Base-by-base conservation (phyloP, 2,797 vertebrate species). In the Acanthurus tractus region DNA sequence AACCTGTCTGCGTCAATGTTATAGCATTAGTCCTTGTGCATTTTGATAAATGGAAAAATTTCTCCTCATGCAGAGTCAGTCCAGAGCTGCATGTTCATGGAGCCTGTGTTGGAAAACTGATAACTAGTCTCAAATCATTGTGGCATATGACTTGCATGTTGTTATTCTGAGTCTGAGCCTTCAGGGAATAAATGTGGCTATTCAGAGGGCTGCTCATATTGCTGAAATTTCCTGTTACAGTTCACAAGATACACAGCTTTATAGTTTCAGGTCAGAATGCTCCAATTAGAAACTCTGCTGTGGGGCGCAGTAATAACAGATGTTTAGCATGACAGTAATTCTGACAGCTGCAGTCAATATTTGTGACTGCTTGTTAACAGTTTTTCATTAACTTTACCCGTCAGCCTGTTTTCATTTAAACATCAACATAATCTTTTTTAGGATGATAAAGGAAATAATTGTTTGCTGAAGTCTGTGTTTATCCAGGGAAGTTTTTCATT, bases 271-370 rank as follows among this genome's bases (percentile, higher is more conserved):
- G 29, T 64, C 18, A 20, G 3, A 53, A 18, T 3, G 1, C 18
- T 54, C 9, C 57, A 8, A 40, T 38, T 14, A 23, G 7, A 75
- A 64, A 14, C 0, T 5, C 18, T n/a, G 8, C 25, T 25, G 65
- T 0, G 17, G 50, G 49, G 44, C 2, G 14, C 23, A 52, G 18
- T 11, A 6, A 0, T 9, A 13, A 25, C 61, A 22, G 36, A 15
- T 20, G 40, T 48, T 17, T 2, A 55, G 22, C 48, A 42, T 13
- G 7, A 29, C 20, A 23, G 11, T 75, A 49, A 53, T 18, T 62
- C 54, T 57, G 58, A 75, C 54, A 65, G 42, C 50, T 63, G 18
- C 48, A 63, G 23, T 52, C 34, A 63, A 10, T 38, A 13, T 45
- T 3, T 46, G 20, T 8, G 22, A 22, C 12, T 45, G 22, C 22